These are phyloP conservation scores for Chrysolina haemoptera DNA, from an alignment of 2,888 invertebrate genomes.

Conservation along the genomic window DNA sequence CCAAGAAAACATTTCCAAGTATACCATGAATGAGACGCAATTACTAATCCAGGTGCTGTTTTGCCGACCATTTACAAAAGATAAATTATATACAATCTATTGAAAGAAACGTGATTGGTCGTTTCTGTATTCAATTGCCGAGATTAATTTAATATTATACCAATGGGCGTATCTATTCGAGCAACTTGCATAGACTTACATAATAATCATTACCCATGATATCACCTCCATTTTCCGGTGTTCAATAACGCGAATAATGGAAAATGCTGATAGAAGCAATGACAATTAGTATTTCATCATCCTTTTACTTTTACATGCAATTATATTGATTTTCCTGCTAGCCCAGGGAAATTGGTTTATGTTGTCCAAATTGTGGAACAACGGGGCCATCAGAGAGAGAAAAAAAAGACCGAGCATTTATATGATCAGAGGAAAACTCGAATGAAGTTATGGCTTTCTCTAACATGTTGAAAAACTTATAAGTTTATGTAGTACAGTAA, in stretches of 20 bases:
- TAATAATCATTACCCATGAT: conserved; percentile 36
- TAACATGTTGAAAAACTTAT: too few species aligned
- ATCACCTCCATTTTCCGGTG: conserved; percentile 30
- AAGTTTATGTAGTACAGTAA: too few species aligned
- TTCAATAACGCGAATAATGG: conserved; percentile 14
- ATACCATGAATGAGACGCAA: conserved; percentile 30
- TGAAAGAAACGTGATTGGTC: conserved; percentile 61
- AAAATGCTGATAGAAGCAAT: conserved; percentile 16
- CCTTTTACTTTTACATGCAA: not conserved
- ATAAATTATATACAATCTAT: conserved; percentile 53
- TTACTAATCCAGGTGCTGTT: conserved; percentile 58
- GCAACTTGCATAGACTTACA: conserved; percentile 25
- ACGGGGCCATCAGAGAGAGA: not conserved
- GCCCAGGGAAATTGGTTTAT: not conserved
- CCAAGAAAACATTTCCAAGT: conserved; percentile 35
- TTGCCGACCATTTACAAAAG: conserved; percentile 60
- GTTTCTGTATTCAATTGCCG: conserved; percentile 60
- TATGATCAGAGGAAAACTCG: too few species aligned
- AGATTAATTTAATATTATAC: conserved; percentile 31
- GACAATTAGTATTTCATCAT: conserved; percentile 16
- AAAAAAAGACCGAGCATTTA: too few species aligned
- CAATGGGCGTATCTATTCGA: conserved; percentile 58
- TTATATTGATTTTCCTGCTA: not conserved
- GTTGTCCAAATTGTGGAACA: not conserved
- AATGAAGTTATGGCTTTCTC: too few species aligned